These are phyloP conservation scores for Diglossa brunneiventris DNA, from an alignment of 2,113 vertebrate species.

Conservation along the genomic window DNA sequence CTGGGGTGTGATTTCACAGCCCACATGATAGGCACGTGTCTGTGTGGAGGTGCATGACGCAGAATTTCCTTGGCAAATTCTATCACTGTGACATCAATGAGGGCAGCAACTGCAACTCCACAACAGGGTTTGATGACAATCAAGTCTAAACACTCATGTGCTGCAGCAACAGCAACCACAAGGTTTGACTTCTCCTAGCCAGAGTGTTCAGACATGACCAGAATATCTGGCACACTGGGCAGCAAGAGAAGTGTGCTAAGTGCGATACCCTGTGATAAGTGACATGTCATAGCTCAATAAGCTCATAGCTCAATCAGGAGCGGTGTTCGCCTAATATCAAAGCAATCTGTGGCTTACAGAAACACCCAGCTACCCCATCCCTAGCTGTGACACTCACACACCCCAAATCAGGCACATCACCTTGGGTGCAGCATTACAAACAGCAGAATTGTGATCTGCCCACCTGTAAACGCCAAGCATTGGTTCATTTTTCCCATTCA, in stretches of 20 bases:
- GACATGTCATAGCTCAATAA: neutral
- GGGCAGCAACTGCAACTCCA: neutral
- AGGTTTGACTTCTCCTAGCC: neutral
- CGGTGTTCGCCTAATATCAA: neutral
- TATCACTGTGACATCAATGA: neutral
- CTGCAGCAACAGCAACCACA: neutral
- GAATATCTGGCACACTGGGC: neutral
- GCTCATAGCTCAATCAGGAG: neutral
- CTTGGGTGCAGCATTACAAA: neutral
- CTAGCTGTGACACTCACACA: neutral
- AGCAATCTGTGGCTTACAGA: neutral
- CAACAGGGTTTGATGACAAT: neutral
- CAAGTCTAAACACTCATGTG: neutral
- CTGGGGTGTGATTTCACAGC: neutral
- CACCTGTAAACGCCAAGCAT: neutral
- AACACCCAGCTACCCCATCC: neutral
- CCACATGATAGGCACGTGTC: neutral
- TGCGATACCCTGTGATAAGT: neutral
- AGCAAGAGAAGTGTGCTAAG: neutral
- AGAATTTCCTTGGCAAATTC: neutral
- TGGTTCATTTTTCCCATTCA: neutral
- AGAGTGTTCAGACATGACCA: neutral
- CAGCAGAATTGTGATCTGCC: neutral
- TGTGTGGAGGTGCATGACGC: fast-evolving
- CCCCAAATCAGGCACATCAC: neutral